Evolutionary conservation across 2,113 vertebrate genomes (phyloP).

Genomic region (Melanotaenia duboulayi): DNA sequence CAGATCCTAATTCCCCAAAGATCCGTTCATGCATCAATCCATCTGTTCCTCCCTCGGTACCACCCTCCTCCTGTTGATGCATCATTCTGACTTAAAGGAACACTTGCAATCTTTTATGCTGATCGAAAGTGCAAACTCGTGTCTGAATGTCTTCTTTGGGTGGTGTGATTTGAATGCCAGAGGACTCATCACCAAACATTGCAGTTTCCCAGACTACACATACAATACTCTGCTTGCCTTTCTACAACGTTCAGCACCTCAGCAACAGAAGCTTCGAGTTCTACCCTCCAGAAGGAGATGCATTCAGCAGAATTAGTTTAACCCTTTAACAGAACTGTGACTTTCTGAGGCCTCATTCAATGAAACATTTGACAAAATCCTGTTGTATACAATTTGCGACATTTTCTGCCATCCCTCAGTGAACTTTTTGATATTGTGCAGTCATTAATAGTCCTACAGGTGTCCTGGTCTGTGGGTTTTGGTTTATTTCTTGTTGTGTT

Average conservation of each 20-base stretch:
- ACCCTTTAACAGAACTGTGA: too few relatives aligned
- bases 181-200: slow-evolving; percentile 11
- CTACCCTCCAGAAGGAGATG: background rate
- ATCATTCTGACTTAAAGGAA: slow-evolving; percentile 35
- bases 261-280: background rate
- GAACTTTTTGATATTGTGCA: too few relatives aligned
- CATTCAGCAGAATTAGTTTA: background rate
- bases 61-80: slow-evolving; percentile 19
- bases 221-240: slow-evolving; percentile 1
- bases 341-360: too few relatives aligned
- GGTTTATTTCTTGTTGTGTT: too few relatives aligned
- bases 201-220: slow-evolving; percentile 13
- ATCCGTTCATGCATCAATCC: slow-evolving; percentile 47
- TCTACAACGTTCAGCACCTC: slow-evolving; percentile 9
- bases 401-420: too few relatives aligned
- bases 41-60: slow-evolving; percentile 35
- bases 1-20: slow-evolving; percentile 34
- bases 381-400: too few relatives aligned
- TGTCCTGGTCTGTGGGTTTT: too few relatives aligned
- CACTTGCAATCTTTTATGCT: slow-evolving; percentile 6
- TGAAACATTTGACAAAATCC: too few relatives aligned
- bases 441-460: too few relatives aligned
- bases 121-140: slow-evolving; percentile 18
- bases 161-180: slow-evolving; percentile 15
- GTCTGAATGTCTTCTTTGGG: slow-evolving; percentile 26